Percentiles rank a stretch among this genome's conserved stretches.
Evolutionary conservation across 1,140 invertebrate genomes (phyloP).

Genomic region (Oryctes rhinoceros): DNA sequence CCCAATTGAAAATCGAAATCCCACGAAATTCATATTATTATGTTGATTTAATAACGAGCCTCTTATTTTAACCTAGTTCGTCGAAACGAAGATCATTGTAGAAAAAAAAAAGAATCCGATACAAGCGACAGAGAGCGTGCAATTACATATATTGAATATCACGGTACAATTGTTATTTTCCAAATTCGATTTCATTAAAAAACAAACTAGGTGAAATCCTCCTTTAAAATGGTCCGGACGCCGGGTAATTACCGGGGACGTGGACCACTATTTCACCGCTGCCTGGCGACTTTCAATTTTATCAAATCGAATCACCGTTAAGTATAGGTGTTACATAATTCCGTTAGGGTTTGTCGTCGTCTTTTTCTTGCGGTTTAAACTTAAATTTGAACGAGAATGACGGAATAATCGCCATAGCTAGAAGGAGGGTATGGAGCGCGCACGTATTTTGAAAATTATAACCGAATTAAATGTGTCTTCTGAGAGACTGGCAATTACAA

Average conservation of each 20-base stretch:
- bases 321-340: constrained; percentile 45
- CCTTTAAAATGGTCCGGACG: constrained; percentile 26
- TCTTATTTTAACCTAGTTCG: constrained; percentile 30
- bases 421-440: not conserved
- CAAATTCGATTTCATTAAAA: constrained; percentile 36
- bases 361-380: constrained; percentile 41
- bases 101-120: constrained; percentile 11
- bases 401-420: not conserved
- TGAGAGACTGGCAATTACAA: constrained; percentile 12
- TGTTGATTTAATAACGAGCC: constrained; percentile 19
- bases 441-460: constrained; percentile 35
- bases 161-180: constrained; percentile 35
- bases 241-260: constrained; percentile 22
- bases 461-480: constrained; percentile 42
- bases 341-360: constrained; percentile 39
- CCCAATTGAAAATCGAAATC: constrained; percentile 15
- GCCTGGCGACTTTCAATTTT: constrained; percentile 47
- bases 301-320: constrained; percentile 44
- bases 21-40: constrained; percentile 21
- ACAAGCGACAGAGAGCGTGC: not conserved
- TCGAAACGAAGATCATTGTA: not conserved
- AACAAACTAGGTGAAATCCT: constrained; percentile 32
- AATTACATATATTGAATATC: constrained; percentile 35
- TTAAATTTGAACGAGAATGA: constrained; percentile 35
- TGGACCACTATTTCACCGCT: constrained; percentile 37